These are phyloP conservation scores for Psittacula echo DNA, from an alignment of 2,797 vertebrate genomes.

Conservation along the genomic window DNA sequence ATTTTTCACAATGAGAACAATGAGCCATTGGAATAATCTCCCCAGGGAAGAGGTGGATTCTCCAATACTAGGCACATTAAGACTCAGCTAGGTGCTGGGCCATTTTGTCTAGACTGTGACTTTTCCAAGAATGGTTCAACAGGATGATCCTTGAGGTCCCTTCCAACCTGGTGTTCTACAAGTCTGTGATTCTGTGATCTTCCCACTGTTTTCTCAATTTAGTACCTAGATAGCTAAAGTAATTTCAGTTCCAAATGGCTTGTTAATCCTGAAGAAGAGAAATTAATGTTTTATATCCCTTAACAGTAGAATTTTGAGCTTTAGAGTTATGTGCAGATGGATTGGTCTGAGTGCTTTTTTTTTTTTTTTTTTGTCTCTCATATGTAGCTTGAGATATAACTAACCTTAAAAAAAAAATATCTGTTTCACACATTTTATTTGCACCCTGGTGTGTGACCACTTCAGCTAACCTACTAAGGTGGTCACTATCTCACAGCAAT, in stretches of 20 bases:
- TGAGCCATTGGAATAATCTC: neutral
- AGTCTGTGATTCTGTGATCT: neutral
- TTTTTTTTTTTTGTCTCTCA: neutral
- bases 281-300: neutral
- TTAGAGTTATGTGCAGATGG: neutral
- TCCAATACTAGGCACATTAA: neutral
- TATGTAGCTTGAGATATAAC: neutral
- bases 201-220: neutral
- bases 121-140: neutral
- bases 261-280: neutral
- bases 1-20: neutral
- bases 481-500: neutral
- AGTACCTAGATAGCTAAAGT: neutral
- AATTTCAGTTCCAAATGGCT: neutral
- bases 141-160: neutral
- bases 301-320: neutral
- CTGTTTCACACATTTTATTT: neutral
- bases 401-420: neutral
- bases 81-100: neutral
- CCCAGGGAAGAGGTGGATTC: neutral
- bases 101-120: neutral
- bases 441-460: neutral
- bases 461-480: neutral
- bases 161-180: neutral
- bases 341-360: neutral